Conservation (phyloP, 2,888 invertebrate species). For the Xanthorhoe designata region DNA sequence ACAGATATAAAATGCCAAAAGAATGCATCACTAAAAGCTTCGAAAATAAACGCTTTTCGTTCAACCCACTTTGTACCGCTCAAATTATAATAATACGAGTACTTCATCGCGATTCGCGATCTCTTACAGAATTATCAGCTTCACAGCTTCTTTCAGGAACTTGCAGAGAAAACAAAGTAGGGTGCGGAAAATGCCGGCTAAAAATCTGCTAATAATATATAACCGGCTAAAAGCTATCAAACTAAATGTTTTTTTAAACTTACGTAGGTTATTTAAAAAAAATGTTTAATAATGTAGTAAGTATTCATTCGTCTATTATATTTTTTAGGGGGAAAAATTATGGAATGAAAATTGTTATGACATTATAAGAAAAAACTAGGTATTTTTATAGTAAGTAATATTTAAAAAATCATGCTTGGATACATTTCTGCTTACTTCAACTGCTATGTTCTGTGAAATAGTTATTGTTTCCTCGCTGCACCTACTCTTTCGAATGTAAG, state of each 20-base stretch:
- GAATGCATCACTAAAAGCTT: slow-evolving; percentile 21
- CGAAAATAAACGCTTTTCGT: slow-evolving; percentile 18
- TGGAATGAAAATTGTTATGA: too few species aligned
- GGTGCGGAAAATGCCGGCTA: not conserved
- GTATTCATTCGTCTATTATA: too few species aligned
- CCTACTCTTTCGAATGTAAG: too few species aligned
- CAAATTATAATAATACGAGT: slow-evolving; percentile 40
- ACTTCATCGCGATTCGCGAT: slow-evolving; percentile 19
- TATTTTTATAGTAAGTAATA: too few species aligned
- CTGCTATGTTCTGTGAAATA: too few species aligned
- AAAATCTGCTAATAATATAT: not conserved
- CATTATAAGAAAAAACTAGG: too few species aligned
- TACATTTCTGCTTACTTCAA: too few species aligned
- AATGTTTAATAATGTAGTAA: too few species aligned
- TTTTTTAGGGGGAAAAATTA: too few species aligned
- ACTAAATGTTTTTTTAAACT: not conserved
- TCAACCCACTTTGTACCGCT: slow-evolving; percentile 12
- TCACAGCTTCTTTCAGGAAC: slow-evolving; percentile 17
- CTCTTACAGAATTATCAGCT: slow-evolving; percentile 25
- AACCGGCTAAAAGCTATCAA: not conserved
- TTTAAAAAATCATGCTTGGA: too few species aligned
- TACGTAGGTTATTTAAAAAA: too few species aligned
- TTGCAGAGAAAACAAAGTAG: slow-evolving; percentile 7
- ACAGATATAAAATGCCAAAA: slow-evolving; percentile 12
- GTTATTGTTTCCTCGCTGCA: too few species aligned